Evolutionary conservation across 1,140 invertebrate genomes (phyloP).

Genomic region (Drosophila auraria): DNA sequence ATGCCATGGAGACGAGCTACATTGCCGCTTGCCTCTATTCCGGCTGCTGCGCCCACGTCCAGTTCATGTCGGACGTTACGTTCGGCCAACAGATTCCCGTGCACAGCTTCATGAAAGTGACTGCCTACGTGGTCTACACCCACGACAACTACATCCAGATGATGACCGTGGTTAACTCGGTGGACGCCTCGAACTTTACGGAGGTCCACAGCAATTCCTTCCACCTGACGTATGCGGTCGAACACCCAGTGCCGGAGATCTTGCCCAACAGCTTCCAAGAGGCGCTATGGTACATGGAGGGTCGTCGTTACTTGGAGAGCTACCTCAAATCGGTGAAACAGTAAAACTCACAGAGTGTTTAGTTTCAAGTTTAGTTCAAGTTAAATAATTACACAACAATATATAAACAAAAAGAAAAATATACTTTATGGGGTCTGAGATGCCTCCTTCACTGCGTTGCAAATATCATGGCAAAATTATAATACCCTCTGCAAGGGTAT

Average conservation of each 20-base stretch:
- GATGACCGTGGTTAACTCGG: conserved; percentile 88
- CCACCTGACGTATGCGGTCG: conserved; percentile 88
- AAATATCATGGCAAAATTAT: too few relatives aligned
- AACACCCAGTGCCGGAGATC: conserved; percentile 86
- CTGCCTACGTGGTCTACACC: conserved; percentile 90
- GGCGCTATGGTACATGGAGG: conserved; percentile 90
- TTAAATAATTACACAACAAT: not conserved
- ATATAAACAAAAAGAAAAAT: too few relatives aligned
- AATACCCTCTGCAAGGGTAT: too few relatives aligned
- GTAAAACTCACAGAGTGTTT: not conserved
- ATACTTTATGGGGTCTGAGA: too few relatives aligned
- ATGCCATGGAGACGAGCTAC: conserved; percentile 90
- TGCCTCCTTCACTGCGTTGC: too few relatives aligned
- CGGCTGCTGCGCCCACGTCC: conserved; percentile 86
- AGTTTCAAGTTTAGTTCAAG: not conserved
- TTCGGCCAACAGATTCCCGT: conserved; percentile 90
- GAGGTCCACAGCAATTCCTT: conserved; percentile 89
- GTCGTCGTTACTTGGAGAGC: conserved; percentile 81
- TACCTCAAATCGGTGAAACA: not conserved
- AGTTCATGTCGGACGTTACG: conserved; percentile 89
- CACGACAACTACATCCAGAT: conserved; percentile 88
- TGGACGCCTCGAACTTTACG: conserved; percentile 86
- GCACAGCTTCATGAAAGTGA: conserved; percentile 88
- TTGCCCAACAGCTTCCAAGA: conserved; percentile 90
- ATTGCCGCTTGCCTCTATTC: conserved; percentile 87